Evolutionary conservation across 92 coral and sea anemone species (phyloP), one percentile per base, ranked within the genome.

Genomic region (Nematostella vectensis): DNA sequence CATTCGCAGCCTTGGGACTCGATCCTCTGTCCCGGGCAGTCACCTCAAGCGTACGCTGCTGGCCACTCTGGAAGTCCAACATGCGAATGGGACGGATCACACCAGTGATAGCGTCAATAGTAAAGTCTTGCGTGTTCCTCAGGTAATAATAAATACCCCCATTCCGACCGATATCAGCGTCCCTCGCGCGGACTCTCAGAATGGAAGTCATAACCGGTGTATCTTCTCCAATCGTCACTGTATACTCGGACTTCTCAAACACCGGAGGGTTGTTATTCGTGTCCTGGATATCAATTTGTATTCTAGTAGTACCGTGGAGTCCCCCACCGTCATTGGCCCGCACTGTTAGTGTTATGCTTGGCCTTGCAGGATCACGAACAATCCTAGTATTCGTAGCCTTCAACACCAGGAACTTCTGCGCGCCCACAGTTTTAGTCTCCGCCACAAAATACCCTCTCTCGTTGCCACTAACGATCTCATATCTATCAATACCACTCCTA

Each of bases 91-190:
- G 83, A 61, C 50, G 65, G 19, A 85, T 44, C 11, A 61, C 76
- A 1, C 95, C 95, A 45, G 87, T 85, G 19, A 72, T 65, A 25
- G 95, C 78, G 54, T 80, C 86, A 18, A 85, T 84, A 4, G 80
- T 54, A 31, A 85, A 85, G 2, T 54, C 55, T 16, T 62, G 63
- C 18, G 29, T 45, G 24, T 55, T 39, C 2, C 47, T 55, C 8
- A 75, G 31, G 38, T 29, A 85, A 55, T 85, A 85, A 47, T 75
- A 85, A 11, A 85, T 24, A 16, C 83, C 95, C 2, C 95, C 95
- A 17, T 85, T 85, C 0, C 65, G 40, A 0, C 95, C 88, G 19
- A 55, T 54, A 64, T 85, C 95, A 12, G 44, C 25, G 65, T 85
- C 95, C 3, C 71, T 59, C 0, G 95, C 95, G 33, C 69, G 74